Base-by-base conservation (phyloP, 2,113 vertebrate genomes). In the Pyxicephalus adspersus region DNA sequence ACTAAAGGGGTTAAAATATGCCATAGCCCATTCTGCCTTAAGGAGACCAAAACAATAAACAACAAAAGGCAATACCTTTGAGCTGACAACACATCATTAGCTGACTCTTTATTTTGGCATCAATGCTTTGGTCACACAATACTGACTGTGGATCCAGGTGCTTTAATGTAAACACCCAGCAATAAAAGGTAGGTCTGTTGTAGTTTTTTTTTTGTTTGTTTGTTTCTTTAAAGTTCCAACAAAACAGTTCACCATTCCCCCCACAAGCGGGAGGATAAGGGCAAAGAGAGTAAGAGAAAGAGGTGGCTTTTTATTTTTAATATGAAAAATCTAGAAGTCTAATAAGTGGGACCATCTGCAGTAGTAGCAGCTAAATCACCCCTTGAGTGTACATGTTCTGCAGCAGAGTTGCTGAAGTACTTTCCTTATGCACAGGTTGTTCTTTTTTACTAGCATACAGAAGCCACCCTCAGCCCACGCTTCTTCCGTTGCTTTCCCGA, bases 371-470 rank as follows among this genome's bases (percentile, higher is more conserved):
- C 89, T 92, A 89, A 85, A 89, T 99, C 95, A 99, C 88, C 95
- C 96, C 92, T 97, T 98, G 90, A 95, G 95, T 83, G 96, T 98
- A 94, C 98, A 99, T 83, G 97, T 99, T 96, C 96, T 98, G 95
- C 98, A 99, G 94, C 97, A 99, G 86, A 99, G 91, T 87, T 99
- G 98, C 93, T 98, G 98, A 89, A 98, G 95, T 88, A 98, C 98
- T 91, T 98, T 99, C 90, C 98, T 94, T 89, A 98, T 96, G 89
- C 98, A 99, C 84, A 99, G 95, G 93, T 98, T 98, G 95, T 99
- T 99, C 96, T 98, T 99, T 98, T 98, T 99, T 91, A 99, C 97
- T 86, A 99, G 92, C 93, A 97, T 96, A 93, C 97, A 99, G 95
- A 99, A 99, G 91, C 96, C 96, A 91, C 97, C 97, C 91, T 99